These are phyloP conservation scores for Craniophora ligustri DNA, from an alignment of 2,888 invertebrate genomes.

Conservation along the genomic window DNA sequence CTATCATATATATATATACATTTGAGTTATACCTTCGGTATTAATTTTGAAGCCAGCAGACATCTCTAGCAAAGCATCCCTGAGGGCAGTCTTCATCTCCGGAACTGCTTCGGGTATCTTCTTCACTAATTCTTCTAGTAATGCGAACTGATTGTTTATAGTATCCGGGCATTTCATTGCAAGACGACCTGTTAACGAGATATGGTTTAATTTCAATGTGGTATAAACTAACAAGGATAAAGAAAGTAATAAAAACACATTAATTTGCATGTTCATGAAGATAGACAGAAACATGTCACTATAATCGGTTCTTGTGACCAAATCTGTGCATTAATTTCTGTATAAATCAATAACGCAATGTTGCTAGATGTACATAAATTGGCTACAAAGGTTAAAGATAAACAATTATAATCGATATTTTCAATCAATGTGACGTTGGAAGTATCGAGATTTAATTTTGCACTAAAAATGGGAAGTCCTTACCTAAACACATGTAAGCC, in stretches of 20 bases:
- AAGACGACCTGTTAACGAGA: slow-evolving; percentile 70
- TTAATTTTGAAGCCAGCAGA: slow-evolving; percentile 89
- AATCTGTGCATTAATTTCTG: no score
- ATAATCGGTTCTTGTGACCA: no score
- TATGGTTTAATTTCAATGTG: not conserved
- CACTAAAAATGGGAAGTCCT: not conserved
- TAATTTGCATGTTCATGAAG: no score
- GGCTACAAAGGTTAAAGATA: no score
- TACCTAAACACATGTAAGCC: slow-evolving; percentile 93
- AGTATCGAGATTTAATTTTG: not conserved
- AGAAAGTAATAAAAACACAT: not conserved
- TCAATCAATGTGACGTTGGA: no score
- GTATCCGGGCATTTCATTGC: slow-evolving; percentile 79
- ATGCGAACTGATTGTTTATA: slow-evolving; percentile 76
- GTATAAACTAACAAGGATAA: not conserved
- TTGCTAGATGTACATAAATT: no score
- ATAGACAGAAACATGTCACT: no score
- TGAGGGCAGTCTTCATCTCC: slow-evolving; percentile 90
- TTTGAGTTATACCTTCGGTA: slow-evolving; percentile 65
- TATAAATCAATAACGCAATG: no score
- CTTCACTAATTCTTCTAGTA: slow-evolving; percentile 83
- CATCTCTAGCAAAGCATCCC: slow-evolving; percentile 92
- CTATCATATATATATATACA: no score
- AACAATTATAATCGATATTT: no score
- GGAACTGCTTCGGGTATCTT: slow-evolving; percentile 83